Percentiles rank a stretch among this genome's conserved stretches.
Evolutionary conservation across 2,888 invertebrate genomes (phyloP).

Genomic region (Cosmia pyralina): DNA sequence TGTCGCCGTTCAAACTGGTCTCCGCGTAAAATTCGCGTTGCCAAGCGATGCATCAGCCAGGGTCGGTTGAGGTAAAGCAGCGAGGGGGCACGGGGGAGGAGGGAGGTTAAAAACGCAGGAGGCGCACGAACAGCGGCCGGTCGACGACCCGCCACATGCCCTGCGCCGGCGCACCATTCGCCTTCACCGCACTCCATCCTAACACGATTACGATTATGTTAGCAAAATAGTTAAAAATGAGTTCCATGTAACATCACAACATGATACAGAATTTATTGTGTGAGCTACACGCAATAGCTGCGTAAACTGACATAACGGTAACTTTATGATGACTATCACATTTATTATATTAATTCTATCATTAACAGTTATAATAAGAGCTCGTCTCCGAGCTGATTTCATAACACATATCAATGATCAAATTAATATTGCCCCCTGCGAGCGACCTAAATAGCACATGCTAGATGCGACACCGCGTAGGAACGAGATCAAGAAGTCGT

Average conservation of each 20-base stretch:
- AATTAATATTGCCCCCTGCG: conserved; percentile 77
- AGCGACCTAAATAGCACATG: conserved; percentile 83
- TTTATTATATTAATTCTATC: conserved; percentile 28
- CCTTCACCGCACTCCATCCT: conserved; percentile 80
- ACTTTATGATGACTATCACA: conserved; percentile 13
- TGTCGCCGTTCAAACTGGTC: conserved; percentile 87
- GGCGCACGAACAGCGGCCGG: conserved; percentile 87
- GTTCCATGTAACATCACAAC: conserved; percentile 29
- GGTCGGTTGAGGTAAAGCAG: conserved; percentile 83
- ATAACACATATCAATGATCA: conserved; percentile 68
- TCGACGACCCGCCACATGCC: conserved; percentile 89
- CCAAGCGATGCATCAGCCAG: conserved; percentile 88
- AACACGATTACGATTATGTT: conserved; percentile 82
- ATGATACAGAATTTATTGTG: conserved; percentile 18
- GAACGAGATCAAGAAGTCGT: conserved; percentile 86
- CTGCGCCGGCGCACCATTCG: conserved; percentile 87
- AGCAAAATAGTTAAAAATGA: conserved; percentile 72
- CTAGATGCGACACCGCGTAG: conserved; percentile 83
- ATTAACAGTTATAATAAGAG: conserved; percentile 26
- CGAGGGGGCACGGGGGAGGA: conserved; percentile 76
- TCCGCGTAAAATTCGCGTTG: conserved; percentile 88
- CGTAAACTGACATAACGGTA: conserved; percentile 27
- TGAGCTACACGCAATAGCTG: conserved; percentile 20
- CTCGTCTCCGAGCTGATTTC: conserved; percentile 53
- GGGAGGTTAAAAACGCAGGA: conserved; percentile 86